These are phyloP conservation scores for Cheiracanthium punctorium DNA, from an alignment of 2,888 invertebrate species.

Conservation along the genomic window DNA sequence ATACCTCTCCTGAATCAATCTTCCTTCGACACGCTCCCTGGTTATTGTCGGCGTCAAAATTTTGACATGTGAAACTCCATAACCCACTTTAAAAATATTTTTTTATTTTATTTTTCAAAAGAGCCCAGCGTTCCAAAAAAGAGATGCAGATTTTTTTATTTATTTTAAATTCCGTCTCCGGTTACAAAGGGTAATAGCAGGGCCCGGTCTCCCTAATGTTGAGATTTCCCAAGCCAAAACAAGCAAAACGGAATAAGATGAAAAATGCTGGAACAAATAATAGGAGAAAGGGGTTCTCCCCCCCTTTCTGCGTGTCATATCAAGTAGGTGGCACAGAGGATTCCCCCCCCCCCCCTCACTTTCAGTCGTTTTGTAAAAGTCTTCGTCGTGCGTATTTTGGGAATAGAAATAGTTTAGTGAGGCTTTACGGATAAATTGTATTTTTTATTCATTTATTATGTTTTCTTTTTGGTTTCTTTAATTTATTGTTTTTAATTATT, in stretches of 20 bases:
- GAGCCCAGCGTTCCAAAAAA: not conserved
- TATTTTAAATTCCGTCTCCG: conserved; percentile 3
- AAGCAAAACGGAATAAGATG: conserved; percentile 23
- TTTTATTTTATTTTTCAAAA: not conserved
- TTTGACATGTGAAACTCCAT: conserved; percentile 32
- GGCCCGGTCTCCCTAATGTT: conserved; percentile 50
- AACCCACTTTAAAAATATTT: conserved; percentile 6
- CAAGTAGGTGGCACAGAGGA: too few species aligned
- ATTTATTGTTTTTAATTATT: too few species aligned
- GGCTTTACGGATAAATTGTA: too few species aligned
- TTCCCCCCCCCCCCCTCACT: too few species aligned
- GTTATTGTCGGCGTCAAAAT: conserved; percentile 13
- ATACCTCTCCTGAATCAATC: conserved; percentile 12
- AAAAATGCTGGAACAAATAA: conserved; percentile 33
- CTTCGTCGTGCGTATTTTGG: too few species aligned
- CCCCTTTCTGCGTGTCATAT: conserved; percentile 37
- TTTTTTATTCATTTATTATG: too few species aligned
- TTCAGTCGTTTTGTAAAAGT: too few species aligned
- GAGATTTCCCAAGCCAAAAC: conserved; percentile 49
- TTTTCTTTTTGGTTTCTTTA: too few species aligned
- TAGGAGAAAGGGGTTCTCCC: conserved; percentile 34
- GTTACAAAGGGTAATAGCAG: conserved; percentile 40
- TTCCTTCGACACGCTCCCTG: not conserved
- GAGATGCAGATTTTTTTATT: not conserved
- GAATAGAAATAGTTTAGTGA: too few species aligned